Percentiles rank a stretch among this genome's conserved stretches.
Evolutionary conservation across 2,888 invertebrate species (phyloP).

Genomic region (Scaptomyza cyrtandrae): DNA sequence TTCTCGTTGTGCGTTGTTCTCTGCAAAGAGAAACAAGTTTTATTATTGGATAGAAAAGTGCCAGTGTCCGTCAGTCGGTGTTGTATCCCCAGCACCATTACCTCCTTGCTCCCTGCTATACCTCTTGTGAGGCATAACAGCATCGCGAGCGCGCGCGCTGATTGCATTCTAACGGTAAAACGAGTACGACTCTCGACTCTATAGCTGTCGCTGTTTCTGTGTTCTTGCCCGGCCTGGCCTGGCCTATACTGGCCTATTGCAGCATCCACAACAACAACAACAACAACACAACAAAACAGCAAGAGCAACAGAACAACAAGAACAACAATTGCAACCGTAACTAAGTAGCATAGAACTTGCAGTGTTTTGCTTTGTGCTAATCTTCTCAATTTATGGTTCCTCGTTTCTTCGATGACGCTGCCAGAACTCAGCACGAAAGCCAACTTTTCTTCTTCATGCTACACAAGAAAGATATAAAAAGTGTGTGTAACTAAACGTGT

Average conservation of each 20-base stretch:
- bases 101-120: not conserved
- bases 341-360: conserved; percentile 58
- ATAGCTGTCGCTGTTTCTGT: conserved; percentile 8
- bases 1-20: conserved; percentile 54
- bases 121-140: conserved; percentile 50
- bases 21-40: conserved; percentile 67
- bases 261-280: conserved; percentile 63
- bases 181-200: conserved; percentile 74
- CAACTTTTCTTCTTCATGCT: conserved; percentile 39
- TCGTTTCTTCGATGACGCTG: conserved; percentile 70
- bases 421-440: conserved; percentile 66
- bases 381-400: conserved; percentile 74
- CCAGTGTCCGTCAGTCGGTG: conserved; percentile 27
- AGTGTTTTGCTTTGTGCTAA: conserved; percentile 69
- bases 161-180: conserved; percentile 85
- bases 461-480: conserved; percentile 39
- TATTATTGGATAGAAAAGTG: conserved; percentile 71
- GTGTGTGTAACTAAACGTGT: conserved; percentile 23
- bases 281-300: conserved; percentile 40
- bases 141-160: conserved; percentile 78
- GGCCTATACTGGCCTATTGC: conserved; percentile 71
- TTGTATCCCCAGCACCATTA: conserved; percentile 2
- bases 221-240: conserved; percentile 50
- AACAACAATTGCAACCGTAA: conserved; percentile 62
- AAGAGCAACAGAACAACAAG: conserved; percentile 30